These are phyloP conservation scores for Dasyornis broadbenti DNA, from an alignment of 2,113 vertebrate species.

Conservation along the genomic window DNA sequence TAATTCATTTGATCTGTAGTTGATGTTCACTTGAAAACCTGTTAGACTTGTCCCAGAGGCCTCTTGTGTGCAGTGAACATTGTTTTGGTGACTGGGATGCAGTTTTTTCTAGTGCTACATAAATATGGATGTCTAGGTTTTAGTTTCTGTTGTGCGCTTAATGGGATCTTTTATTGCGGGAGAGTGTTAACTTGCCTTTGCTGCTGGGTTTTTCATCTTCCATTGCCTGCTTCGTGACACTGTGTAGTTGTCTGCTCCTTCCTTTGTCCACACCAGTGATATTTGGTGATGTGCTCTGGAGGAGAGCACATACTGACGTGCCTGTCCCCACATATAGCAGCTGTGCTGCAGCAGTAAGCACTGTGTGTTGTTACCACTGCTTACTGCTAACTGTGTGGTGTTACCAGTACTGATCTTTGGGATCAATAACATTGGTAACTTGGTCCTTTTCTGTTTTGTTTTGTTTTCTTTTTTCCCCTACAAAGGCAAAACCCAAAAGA, in stretches of 20 bases:
- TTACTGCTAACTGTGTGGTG: background rate
- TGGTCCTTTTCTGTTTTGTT: background rate
- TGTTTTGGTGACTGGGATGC: background rate
- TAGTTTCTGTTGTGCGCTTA: background rate
- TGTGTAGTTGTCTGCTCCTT: background rate
- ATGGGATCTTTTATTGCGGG: background rate
- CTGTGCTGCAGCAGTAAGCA: background rate
- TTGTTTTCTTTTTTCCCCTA: background rate
- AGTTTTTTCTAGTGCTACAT: background rate
- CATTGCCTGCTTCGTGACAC: background rate
- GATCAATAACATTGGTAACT: background rate
- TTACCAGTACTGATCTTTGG: background rate
- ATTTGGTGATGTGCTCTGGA: background rate
- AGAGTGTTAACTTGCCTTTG: background rate
- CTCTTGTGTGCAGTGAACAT: background rate
- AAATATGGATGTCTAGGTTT: background rate
- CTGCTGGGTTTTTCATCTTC: background rate
- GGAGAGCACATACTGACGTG: background rate
- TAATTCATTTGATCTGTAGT: background rate
- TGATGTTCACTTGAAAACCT: background rate
- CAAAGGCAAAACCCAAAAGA: conserved; percentile 92
- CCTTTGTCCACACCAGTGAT: background rate
- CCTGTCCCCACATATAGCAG: background rate
- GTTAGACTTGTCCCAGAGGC: background rate
- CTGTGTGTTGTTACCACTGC: background rate